Conservation (phyloP, 2,113 vertebrate species). For the Ptilorrhoa leucosticta region DNA sequence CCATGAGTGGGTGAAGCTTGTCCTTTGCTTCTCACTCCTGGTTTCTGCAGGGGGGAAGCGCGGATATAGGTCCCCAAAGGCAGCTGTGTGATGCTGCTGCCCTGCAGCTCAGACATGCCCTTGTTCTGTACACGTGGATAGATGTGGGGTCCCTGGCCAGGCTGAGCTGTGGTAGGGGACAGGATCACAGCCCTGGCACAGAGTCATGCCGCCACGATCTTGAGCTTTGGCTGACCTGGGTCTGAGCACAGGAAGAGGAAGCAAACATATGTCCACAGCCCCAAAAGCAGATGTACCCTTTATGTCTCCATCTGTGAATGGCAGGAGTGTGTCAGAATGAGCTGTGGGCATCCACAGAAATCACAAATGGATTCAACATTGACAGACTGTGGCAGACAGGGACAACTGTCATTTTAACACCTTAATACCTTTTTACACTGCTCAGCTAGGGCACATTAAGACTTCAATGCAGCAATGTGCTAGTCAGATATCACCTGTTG, state of each 20-base stretch:
- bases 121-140: accelerated
- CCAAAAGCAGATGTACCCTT: background rate
- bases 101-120: background rate
- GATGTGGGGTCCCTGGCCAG: background rate
- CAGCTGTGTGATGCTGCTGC: background rate
- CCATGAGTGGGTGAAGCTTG: accelerated
- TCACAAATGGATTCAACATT: background rate
- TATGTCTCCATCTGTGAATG: background rate
- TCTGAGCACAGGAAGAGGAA: background rate
- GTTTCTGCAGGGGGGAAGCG: background rate
- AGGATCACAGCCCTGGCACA: background rate
- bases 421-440: background rate
- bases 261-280: background rate
- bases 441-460: background rate
- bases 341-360: background rate
- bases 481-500: background rate
- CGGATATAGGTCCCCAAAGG: background rate
- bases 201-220: accelerated
- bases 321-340: background rate
- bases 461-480: background rate
- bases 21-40: background rate
- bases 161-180: background rate
- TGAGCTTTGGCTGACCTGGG: background rate
- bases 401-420: background rate
- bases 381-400: background rate